Base-by-base conservation (phyloP, 2,888 invertebrate species). In the Trachelus tabidus region DNA sequence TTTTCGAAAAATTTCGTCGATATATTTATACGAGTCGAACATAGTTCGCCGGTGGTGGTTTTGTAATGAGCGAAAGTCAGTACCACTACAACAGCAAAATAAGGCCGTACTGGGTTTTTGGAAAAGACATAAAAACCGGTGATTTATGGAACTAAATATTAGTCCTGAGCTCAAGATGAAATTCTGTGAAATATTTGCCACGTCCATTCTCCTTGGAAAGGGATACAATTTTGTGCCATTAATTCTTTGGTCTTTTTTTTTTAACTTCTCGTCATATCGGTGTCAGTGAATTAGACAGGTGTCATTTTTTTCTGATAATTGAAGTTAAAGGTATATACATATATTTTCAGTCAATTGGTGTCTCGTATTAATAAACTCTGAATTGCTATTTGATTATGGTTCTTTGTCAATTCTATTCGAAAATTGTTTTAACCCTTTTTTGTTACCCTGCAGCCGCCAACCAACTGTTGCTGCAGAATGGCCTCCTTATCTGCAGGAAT, bases 51-150 rank as follows among this genome's bases (percentile, higher is more conserved):
- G 71, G 34, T 15, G 71, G 71, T 71, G n/a, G 33, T 71, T 31
- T 71, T 11, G 23, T 77, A 82, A 80, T 71, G 73, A 82, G 77
- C 81, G 68, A 80, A 75, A 74, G 75, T 30, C 68, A 30, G 71
- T 71, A 12, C 71, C 40, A 30, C 76, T 37, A 56, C 68, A 78
- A 77, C 73, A n/a, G 69, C 56, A 35, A 40, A 69, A 73, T 76
- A 73, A 69, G 73, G 33, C 40, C 35, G 15, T 69, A 34, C 23
- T 56, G 15, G 33, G 73, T 79, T 82, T 82, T 78, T 74, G 69
- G 81, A 82, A 82, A 81, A 77, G 81, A 74, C 80, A 78, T 83
- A 81, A 82, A 83, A 81, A 73, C 75, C 37, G 33, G 12, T 71
- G 71, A 71, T 71, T 71, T 71, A 71, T 71, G 71, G 31, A 71